These are phyloP conservation scores for Anodontia alba DNA, from an alignment of 2,888 invertebrate species.

Conservation along the genomic window DNA sequence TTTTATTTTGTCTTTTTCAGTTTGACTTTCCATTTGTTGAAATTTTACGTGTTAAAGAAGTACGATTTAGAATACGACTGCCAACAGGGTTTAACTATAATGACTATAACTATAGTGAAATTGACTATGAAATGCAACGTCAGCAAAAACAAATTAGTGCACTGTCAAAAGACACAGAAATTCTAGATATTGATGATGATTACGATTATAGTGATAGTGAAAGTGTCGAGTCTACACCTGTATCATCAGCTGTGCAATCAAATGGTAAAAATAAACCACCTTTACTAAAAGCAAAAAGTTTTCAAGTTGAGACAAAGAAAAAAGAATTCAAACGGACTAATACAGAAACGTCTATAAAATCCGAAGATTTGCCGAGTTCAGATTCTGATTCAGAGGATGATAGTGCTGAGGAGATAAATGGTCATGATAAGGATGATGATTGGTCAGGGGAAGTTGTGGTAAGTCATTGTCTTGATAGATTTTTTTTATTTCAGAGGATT, in stretches of 20 bases:
- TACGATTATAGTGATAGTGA: slow-evolving; percentile 50
- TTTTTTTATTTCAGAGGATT: too few species aligned
- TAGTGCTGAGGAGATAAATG: slow-evolving; percentile 47
- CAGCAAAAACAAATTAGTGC: slow-evolving; percentile 45
- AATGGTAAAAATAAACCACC: slow-evolving; percentile 45
- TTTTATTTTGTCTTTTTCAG: slow-evolving; percentile 65
- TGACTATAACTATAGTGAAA: slow-evolving; percentile 78
- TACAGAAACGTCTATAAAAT: slow-evolving; percentile 43
- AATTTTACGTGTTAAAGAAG: slow-evolving; percentile 74
- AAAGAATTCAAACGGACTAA: slow-evolving; percentile 48
- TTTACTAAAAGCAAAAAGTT: slow-evolving; percentile 45
- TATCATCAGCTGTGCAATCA: slow-evolving; percentile 27
- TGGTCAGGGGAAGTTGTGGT: slow-evolving; percentile 46
- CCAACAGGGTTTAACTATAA: slow-evolving; percentile 80
- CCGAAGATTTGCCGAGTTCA: slow-evolving; percentile 23
- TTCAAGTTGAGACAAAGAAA: slow-evolving; percentile 37
- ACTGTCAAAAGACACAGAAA: slow-evolving; percentile 54
- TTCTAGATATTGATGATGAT: slow-evolving; percentile 67
- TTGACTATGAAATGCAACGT: slow-evolving; percentile 77
- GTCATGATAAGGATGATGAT: slow-evolving; percentile 37
- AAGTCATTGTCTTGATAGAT: slow-evolving; percentile 18
- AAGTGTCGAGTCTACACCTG: slow-evolving; percentile 4
- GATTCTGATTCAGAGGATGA: slow-evolving; percentile 50
- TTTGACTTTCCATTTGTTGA: slow-evolving; percentile 83
- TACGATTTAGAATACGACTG: slow-evolving; percentile 76